Base-by-base conservation (phyloP, 1,140 invertebrate genomes). In the Zophobas atratus region DNA sequence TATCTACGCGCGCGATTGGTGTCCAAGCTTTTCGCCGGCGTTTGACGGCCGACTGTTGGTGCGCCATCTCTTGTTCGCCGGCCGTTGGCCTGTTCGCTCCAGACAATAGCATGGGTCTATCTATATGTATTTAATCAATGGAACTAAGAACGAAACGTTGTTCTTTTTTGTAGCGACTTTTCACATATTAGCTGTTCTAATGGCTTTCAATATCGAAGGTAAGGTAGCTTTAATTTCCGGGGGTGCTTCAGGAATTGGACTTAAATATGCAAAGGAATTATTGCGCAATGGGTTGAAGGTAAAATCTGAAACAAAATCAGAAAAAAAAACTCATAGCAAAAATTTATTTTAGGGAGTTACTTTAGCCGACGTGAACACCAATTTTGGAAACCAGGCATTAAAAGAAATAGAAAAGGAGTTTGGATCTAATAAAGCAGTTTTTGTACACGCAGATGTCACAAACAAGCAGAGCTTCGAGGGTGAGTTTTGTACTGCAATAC, bases 191-290 rank as follows among this genome's bases (percentile, higher is more conserved):
- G 20, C 20, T 20, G 20, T 20, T 20, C 20, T 20, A 20, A 79
- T 72, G 70, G 5, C 48, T 2, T 81, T 81, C 55, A 70, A 81
- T 51, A 38, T 81, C 34, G 55, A 86, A 75, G 87, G 85, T 5
- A 87, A 87, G 81, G 81, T 86, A 51, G 88, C 85, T 6, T 71
- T 88, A 2, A 81, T 89, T 2, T 88, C 88, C 2, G 88, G 88
- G 6, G 88, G 84, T 3, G 86, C 87, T 20, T 85, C 84, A 33
- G 88, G 88, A 1, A 84, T 89, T 6, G 88, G 88, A 32, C 82
- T 86, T 6, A 83, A 80, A 4, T 85, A 86, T 70, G 82, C 80
- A 2, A 84, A 84, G 67, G 83, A 84, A 46, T 79, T 89, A 0
- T 74, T 88, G 33, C 79, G 84, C 51, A 84, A 84, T 35, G 85